phyloP scores from a whole-genome alignment of 2,113 vertebrate genomes.

The Gadus macrocephalus region DNA sequence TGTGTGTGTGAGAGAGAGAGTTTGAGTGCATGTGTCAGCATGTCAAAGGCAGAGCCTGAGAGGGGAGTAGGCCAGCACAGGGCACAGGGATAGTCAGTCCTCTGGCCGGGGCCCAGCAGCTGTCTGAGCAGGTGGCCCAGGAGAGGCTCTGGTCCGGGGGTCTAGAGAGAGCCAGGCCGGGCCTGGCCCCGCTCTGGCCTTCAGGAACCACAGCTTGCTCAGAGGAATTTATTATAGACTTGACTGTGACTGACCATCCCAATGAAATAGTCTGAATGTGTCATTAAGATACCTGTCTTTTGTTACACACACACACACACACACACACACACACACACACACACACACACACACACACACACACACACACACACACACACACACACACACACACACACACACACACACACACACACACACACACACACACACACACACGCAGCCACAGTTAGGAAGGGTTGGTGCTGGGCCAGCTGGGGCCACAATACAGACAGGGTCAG shows the following conservation, averaged over 20 bases:
- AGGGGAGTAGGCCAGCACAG: conserved; percentile 3
- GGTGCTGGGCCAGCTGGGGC: conserved; percentile 49
- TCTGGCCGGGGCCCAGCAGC: conserved; percentile 2
- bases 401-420: conserved; percentile 26
- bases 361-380: neutral
- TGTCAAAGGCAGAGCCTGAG: conserved; percentile 35
- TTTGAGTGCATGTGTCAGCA: conserved; percentile 1
- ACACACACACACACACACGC: neutral
- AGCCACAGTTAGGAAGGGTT: conserved; percentile 24
- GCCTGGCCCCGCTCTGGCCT: neutral
- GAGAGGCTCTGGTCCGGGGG: neutral
- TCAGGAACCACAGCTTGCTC: neutral
- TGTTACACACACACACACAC: neutral
- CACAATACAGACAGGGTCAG: conserved; percentile 58
- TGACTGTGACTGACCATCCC: neutral
- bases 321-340: conserved; percentile 25
- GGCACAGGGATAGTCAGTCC: conserved; percentile 6
- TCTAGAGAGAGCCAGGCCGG: neutral
- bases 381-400: conserved; percentile 1
- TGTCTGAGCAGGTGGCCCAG: conserved; percentile 10
- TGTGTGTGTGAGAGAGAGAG: neutral
- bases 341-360: conserved; percentile 10
- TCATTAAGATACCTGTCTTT: neutral
- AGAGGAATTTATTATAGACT: too few species aligned
- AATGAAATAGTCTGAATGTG: neutral